Evolutionary conservation across 2,888 invertebrate genomes (phyloP).

Genomic region (Terebella lapidaria): DNA sequence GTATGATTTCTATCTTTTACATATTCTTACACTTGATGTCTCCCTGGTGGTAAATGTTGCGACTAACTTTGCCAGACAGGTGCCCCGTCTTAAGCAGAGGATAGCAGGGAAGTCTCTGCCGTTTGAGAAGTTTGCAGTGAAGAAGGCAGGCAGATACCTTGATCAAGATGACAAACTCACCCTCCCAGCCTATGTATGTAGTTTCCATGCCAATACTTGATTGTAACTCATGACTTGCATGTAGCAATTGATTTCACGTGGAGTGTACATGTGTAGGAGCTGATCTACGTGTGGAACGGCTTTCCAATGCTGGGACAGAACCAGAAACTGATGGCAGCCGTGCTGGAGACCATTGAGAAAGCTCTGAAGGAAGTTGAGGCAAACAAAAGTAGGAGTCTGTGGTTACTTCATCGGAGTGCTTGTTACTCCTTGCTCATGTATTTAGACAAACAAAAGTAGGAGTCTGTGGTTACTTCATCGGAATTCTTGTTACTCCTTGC

Average conservation of each 20-base stretch:
- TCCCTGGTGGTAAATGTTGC: no score
- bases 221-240: no score
- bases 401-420: no score
- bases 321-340: constrained; percentile 55
- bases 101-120: constrained; percentile 95
- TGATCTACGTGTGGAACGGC: constrained; percentile 89
- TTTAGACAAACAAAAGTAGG: no score
- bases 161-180: constrained; percentile 69
- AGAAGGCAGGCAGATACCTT: constrained; percentile 74
- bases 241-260: no score
- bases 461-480: no score
- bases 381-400: constrained; percentile 6
- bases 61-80: no score
- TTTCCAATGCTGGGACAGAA: constrained; percentile 76
- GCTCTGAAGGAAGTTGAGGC: constrained; percentile 46
- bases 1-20: neutral
- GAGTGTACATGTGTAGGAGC: no score
- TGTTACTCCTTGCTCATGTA: no score
- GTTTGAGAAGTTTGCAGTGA: constrained; percentile 92
- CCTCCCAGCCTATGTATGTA: constrained; percentile 70
- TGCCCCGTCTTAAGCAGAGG: constrained; percentile 76
- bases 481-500: no score
- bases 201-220: no score
- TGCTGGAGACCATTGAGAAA: constrained; percentile 45
- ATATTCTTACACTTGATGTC: no score